phyloP scores from a whole-genome alignment of 1,140 invertebrate genomes.

The Yoshiicerus persimilis region DNA sequence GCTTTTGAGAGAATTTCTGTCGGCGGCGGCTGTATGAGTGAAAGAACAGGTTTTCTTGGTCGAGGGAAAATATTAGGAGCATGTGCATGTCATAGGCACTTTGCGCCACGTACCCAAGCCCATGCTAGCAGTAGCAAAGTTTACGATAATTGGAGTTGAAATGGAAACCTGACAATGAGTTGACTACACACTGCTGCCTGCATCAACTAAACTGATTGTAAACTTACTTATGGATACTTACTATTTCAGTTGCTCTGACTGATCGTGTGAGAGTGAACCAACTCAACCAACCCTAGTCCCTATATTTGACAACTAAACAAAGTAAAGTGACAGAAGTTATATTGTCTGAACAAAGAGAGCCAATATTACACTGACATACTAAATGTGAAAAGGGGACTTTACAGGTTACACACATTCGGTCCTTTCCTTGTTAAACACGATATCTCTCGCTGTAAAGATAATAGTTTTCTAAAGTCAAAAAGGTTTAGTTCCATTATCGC shows the following conservation, averaged over 20 bases:
- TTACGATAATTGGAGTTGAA: neutral
- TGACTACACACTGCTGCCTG: neutral
- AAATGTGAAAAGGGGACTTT: neutral
- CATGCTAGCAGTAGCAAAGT: neutral
- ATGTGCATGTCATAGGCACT: neutral
- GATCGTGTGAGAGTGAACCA: neutral
- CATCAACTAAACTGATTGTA: neutral
- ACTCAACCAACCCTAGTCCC: neutral
- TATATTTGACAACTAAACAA: neutral
- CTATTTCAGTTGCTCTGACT: neutral
- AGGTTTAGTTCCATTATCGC: neutral
- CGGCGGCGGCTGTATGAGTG: neutral
- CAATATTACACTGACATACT: neutral
- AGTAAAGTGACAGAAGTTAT: neutral
- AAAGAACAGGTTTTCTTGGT: neutral
- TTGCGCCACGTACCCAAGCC: too few relatives aligned
- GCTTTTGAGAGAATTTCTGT: neutral
- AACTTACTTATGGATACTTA: neutral
- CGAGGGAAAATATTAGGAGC: neutral
- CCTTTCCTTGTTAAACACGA: neutral
- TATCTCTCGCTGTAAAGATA: neutral
- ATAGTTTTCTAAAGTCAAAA: neutral
- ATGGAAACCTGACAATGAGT: neutral
- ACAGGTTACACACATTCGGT: neutral
- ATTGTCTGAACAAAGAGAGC: neutral